A percentile compares a stretch with the other conserved stretches of the same genome.
Conservation (phyloP, 2,113 vertebrate species). For the Ploceus nigricollis region DNA sequence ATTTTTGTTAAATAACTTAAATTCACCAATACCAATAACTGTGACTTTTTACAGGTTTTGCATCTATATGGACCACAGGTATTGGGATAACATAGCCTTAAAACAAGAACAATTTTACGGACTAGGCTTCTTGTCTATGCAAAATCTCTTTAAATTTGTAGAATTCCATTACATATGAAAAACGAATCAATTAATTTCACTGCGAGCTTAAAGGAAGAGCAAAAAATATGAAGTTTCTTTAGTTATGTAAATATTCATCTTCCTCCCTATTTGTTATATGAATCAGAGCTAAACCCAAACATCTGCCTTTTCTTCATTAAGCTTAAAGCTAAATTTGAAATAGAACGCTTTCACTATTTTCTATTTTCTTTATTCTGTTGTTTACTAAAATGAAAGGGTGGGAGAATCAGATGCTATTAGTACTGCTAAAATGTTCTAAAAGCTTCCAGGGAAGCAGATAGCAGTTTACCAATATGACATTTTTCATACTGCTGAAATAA, state of each 20-base stretch:
- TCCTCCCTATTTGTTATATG: not conserved
- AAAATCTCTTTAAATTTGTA: not conserved
- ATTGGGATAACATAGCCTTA: not conserved
- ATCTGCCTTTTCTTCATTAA: conserved; percentile 8
- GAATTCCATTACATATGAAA: not conserved
- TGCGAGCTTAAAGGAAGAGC: not conserved
- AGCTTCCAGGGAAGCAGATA: conserved; percentile 35
- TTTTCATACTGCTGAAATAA: conserved; percentile 52
- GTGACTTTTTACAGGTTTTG: not conserved
- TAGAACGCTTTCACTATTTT: not conserved
- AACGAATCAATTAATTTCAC: not conserved
- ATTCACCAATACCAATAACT: not conserved
- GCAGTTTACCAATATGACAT: conserved; percentile 42
- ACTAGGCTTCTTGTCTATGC: not conserved
- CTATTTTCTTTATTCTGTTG: conserved; percentile 15
- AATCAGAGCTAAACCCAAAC: not conserved
- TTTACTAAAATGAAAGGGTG: not conserved
- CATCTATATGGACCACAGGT: not conserved
- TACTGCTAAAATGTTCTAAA: conserved; percentile 37
- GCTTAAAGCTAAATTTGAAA: not conserved
- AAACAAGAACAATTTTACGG: not conserved
- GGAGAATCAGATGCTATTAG: not conserved
- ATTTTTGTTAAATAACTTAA: not conserved
- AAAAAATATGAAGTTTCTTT: not conserved
- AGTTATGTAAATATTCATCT: not conserved